A percentile compares a stretch with the other conserved stretches of the same genome.
Conservation (phyloP, 2,888 invertebrate species). For the Tipula vernalis region DNA sequence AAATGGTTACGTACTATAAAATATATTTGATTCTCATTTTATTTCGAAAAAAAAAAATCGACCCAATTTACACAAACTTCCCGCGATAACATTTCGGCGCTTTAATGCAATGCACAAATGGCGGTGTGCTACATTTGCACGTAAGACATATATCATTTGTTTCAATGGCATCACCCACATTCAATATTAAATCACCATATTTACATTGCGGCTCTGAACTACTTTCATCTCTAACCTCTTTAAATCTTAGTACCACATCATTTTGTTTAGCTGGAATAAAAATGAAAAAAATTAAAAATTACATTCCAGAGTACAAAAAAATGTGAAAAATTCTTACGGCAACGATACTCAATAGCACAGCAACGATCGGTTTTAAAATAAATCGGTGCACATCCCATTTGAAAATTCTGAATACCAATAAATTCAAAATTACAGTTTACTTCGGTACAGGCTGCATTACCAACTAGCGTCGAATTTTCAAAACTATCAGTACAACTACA, state of each 20-base stretch:
- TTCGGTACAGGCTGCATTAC: constrained; percentile 34
- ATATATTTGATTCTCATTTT: not conserved
- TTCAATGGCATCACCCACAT: constrained; percentile 36
- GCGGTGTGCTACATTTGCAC: constrained; percentile 37
- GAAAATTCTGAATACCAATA: constrained; percentile 35
- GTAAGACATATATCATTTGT: constrained; percentile 34
- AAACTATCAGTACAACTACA: constrained; percentile 40
- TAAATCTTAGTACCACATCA: not conserved
- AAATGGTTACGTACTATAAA: not conserved
- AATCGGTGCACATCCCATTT: constrained; percentile 39
- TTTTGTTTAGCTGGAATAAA: not conserved
- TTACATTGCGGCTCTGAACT: constrained; percentile 25
- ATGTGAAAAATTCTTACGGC: constrained; percentile 34
- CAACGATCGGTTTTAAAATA: constrained; percentile 32
- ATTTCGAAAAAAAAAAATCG: no score
- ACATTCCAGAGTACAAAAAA: not conserved
- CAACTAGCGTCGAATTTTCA: constrained; percentile 31
- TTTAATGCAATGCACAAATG: constrained; percentile 35
- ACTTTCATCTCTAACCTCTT: not conserved
- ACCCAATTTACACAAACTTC: not conserved
- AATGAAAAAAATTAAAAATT: not conserved
- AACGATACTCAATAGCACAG: constrained; percentile 40
- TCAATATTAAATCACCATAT: constrained; percentile 36
- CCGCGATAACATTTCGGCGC: not conserved
- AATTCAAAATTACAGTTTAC: constrained; percentile 41